Conservation (phyloP, 2,113 vertebrate genomes). For the Pachypanchax playfairii region DNA sequence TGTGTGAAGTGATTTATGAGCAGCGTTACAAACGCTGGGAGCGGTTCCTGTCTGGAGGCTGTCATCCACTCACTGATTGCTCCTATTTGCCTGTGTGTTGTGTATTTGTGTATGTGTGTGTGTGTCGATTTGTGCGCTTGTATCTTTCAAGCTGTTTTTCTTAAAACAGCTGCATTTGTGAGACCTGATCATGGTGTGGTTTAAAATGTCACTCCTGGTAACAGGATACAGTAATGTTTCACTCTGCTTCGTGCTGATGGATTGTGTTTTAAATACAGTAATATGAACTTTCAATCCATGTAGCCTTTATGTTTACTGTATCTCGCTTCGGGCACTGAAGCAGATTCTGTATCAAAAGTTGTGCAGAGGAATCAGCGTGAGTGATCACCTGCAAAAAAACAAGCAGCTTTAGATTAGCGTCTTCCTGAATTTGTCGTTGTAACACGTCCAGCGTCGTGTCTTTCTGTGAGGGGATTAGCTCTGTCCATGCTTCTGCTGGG, state of each 20-base stretch:
- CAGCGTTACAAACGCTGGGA: slow-evolving; percentile 42
- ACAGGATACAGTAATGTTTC: slow-evolving; percentile 39
- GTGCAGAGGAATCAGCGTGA: slow-evolving; percentile 4
- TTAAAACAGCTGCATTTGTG: slow-evolving; percentile 7
- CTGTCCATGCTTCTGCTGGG: slow-evolving; percentile 58
- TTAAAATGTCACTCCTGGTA: slow-evolving; percentile 36
- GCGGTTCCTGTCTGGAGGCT: slow-evolving; percentile 55
- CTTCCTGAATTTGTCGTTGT: slow-evolving; percentile 34
- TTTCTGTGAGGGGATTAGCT: slow-evolving; percentile 54
- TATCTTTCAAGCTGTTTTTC: slow-evolving; percentile 7
- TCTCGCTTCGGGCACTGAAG: not conserved
- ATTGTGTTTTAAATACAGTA: slow-evolving; percentile 29
- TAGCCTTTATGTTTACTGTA: not conserved
- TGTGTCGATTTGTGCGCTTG: slow-evolving; percentile 23
- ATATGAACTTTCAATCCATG: slow-evolving; percentile 26
- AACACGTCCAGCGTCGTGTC: slow-evolving; percentile 32
- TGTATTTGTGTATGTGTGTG: slow-evolving; percentile 15
- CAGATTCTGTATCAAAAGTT: slow-evolving; percentile 11
- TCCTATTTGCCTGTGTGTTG: slow-evolving; percentile 46
- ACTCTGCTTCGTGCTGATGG: slow-evolving; percentile 34
- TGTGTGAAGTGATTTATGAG: slow-evolving; percentile 61
- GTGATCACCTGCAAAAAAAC: slow-evolving; percentile 19
- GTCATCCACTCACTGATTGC: slow-evolving; percentile 59
- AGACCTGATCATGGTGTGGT: slow-evolving; percentile 21
- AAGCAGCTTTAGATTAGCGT: slow-evolving; percentile 20